phyloP scores from a whole-genome alignment of 2,797 vertebrate genomes.

The Morelia viridis region DNA sequence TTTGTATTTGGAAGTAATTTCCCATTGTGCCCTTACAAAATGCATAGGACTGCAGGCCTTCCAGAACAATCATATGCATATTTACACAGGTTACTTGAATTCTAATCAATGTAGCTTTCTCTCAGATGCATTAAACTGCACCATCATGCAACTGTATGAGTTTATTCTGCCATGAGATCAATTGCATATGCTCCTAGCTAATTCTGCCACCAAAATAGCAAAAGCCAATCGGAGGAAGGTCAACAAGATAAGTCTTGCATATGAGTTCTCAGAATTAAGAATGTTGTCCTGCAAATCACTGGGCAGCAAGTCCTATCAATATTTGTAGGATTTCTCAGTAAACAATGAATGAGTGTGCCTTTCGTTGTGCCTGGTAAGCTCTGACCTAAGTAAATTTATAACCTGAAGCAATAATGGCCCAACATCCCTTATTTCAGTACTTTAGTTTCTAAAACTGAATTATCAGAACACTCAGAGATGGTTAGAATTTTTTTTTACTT shows the following conservation, averaged over 20 bases:
- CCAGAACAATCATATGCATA: neutral
- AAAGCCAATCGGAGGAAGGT: neutral
- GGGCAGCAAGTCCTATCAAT: neutral
- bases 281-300: no score
- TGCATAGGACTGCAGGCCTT: neutral
- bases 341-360: neutral
- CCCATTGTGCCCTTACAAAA: neutral
- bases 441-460: neutral
- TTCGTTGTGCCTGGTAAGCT: neutral
- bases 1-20: neutral
- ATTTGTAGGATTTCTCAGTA: neutral
- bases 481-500: neutral
- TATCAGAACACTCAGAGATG: neutral
- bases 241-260: neutral
- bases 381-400: neutral
- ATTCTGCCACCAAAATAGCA: no score
- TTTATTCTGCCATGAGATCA: neutral
- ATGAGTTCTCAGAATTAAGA: neutral
- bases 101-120: neutral
- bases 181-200: neutral
- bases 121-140: neutral
- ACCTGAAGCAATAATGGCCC: neutral
- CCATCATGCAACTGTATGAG: no score
- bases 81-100: neutral
- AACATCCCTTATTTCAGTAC: neutral